phyloP scores from a whole-genome alignment of 2,888 invertebrate species.

The Chloroclystis v-ata region DNA sequence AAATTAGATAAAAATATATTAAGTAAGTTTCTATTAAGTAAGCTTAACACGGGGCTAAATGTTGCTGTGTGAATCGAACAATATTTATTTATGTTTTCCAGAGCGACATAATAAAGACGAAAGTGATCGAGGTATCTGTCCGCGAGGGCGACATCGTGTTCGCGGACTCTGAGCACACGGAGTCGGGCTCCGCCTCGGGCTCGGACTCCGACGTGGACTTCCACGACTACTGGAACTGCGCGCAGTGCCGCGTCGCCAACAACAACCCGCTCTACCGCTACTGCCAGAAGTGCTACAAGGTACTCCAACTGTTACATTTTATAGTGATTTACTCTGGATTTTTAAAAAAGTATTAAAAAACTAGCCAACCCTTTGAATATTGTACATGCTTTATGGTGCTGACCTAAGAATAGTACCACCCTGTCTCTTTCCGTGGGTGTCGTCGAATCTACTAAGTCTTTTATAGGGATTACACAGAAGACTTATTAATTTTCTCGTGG shows the following conservation, averaged over 20 bases:
- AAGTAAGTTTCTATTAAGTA: too few relatives aligned
- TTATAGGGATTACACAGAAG: too few relatives aligned
- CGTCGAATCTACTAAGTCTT: too few relatives aligned
- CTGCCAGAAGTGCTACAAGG: conserved; percentile 85
- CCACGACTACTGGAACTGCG: conserved; percentile 81
- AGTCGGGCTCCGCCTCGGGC: conserved; percentile 37
- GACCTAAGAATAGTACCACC: too few relatives aligned
- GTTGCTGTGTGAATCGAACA: too few relatives aligned
- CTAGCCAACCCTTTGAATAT: too few relatives aligned
- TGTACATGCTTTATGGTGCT: too few relatives aligned
- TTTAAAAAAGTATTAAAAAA: too few relatives aligned
- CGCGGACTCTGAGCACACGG: conserved; percentile 66
- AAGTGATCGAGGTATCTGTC: conserved; percentile 58
- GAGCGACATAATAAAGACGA: conserved; percentile 63
- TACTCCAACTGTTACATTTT: conserved; percentile 37
- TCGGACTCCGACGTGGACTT: conserved; percentile 73
- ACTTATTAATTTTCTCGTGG: too few relatives aligned
- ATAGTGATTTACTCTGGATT: not conserved
- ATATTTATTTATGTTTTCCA: conserved; percentile 44
- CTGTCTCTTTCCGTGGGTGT: too few relatives aligned
- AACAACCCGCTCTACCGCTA: conserved; percentile 82
- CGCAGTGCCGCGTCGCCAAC: conserved; percentile 79
- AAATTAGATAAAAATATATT: too few relatives aligned
- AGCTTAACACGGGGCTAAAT: too few relatives aligned
- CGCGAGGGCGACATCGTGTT: conserved; percentile 58